Percentiles rank a stretch among this genome's conserved stretches.
These are phyloP conservation scores for Kryptopterus vitreolus DNA, from an alignment of 2,797 vertebrate genomes.

Conservation along the genomic window DNA sequence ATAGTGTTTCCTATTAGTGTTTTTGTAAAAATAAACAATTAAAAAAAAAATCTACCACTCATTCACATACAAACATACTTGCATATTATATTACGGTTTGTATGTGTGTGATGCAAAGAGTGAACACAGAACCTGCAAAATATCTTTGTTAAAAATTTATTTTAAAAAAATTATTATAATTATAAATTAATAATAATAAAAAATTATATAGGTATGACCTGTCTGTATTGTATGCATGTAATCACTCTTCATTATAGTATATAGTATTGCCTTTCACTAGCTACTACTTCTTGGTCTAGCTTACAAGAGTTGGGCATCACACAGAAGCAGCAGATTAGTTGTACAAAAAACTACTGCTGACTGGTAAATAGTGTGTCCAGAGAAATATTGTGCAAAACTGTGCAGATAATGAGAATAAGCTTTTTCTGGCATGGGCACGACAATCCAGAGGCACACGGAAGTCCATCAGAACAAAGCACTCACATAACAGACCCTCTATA, in stretches of 20 bases:
- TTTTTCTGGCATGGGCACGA: conserved; percentile 16
- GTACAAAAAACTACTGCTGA: neutral
- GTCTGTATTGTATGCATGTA: neutral
- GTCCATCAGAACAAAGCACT: conserved; percentile 4
- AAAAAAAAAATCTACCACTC: neutral
- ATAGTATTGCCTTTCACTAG: neutral
- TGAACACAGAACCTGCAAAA: neutral
- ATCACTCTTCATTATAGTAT: no score
- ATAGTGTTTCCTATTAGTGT: no score
- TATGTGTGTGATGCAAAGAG: neutral
- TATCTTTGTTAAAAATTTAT: neutral
- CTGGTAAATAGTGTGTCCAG: neutral
- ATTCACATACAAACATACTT: no score
- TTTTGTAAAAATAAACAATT: no score
- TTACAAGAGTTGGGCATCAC: neutral
- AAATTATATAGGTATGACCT: no score
- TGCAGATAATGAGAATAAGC: neutral
- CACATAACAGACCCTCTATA: neutral
- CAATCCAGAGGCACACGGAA: conserved; percentile 5
- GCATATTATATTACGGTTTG: no score
- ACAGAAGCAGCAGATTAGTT: neutral
- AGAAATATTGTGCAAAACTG: neutral
- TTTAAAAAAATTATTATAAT: no score
- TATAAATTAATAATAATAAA: no score
- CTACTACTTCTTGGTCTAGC: neutral